Conservation (phyloP, 2,113 vertebrate species). For the Suncus etruscus region DNA sequence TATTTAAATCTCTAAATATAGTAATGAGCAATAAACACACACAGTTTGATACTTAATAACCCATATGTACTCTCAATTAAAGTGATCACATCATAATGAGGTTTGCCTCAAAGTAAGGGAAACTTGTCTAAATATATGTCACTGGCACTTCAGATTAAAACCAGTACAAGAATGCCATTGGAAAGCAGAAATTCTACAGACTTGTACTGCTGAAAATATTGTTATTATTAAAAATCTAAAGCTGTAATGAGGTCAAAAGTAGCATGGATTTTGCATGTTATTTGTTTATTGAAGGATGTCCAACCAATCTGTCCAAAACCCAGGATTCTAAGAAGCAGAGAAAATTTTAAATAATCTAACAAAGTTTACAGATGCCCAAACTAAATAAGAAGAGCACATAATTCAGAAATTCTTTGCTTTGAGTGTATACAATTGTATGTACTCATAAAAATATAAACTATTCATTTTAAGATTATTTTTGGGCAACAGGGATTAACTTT, state of each 20-base stretch:
- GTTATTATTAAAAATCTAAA: slow-evolving; percentile 52
- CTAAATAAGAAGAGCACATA: not conserved
- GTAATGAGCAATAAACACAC: slow-evolving; percentile 80
- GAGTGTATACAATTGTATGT: slow-evolving; percentile 33
- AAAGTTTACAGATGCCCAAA: slow-evolving; percentile 14
- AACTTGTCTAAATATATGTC: slow-evolving; percentile 71
- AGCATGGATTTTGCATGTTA: not conserved
- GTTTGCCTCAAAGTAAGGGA: slow-evolving; percentile 69
- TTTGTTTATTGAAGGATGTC: slow-evolving; percentile 6
- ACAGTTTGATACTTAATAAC: slow-evolving; percentile 83
- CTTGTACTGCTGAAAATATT: slow-evolving; percentile 35
- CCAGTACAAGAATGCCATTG: slow-evolving; percentile 19
- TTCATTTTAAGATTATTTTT: not conserved
- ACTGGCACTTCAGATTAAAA: slow-evolving; percentile 68
- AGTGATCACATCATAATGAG: slow-evolving; percentile 79
- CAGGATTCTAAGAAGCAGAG: not conserved
- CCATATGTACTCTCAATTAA: slow-evolving; percentile 72
- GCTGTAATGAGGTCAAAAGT: not conserved
- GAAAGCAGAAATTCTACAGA: slow-evolving; percentile 12
- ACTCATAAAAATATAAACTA: not conserved
- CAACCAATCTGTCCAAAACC: not conserved
- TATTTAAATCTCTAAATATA: slow-evolving; percentile 80
- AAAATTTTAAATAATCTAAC: not conserved
- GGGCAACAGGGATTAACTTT: not conserved
- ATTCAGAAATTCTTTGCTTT: slow-evolving; percentile 32